Evolutionary conservation across 1,140 invertebrate genomes (phyloP).

Genomic region (Drosophila pachea): DNA sequence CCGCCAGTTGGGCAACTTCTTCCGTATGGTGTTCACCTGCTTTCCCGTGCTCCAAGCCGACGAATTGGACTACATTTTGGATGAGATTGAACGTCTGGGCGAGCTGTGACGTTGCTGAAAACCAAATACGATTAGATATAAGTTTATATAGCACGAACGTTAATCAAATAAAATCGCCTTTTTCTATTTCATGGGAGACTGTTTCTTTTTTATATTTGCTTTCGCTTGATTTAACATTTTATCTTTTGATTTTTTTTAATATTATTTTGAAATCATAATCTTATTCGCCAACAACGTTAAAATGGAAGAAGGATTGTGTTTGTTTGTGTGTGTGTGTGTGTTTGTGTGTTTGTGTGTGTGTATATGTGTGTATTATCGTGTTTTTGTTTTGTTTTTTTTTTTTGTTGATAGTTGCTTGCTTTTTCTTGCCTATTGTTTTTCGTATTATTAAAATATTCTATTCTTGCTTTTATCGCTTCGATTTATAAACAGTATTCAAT

Average conservation of each 20-base stretch:
- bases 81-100: constrained; percentile 72
- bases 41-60: constrained; percentile 82
- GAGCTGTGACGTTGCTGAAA: constrained; percentile 46
- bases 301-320: constrained; percentile 76
- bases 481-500: constrained; percentile 54
- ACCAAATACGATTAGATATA: neutral
- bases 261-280: constrained; percentile 67
- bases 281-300: constrained; percentile 73
- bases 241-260: constrained; percentile 33
- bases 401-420: no score
- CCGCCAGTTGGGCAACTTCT: constrained; percentile 88
- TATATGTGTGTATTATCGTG: neutral
- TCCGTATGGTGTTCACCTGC: constrained; percentile 91
- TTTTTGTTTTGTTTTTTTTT: no score
- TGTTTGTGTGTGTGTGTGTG: constrained; percentile 23
- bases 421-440: neutral
- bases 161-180: neutral
- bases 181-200: constrained; percentile 63
- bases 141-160: neutral
- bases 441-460: constrained; percentile 68
- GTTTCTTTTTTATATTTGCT: constrained; percentile 63
- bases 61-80: constrained; percentile 67
- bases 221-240: constrained; percentile 71
- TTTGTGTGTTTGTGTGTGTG: constrained; percentile 14
- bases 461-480: constrained; percentile 35